These are phyloP conservation scores for Actinia tenebrosa DNA, from an alignment of 64 coral and sea anemone genomes.

Conservation along the genomic window DNA sequence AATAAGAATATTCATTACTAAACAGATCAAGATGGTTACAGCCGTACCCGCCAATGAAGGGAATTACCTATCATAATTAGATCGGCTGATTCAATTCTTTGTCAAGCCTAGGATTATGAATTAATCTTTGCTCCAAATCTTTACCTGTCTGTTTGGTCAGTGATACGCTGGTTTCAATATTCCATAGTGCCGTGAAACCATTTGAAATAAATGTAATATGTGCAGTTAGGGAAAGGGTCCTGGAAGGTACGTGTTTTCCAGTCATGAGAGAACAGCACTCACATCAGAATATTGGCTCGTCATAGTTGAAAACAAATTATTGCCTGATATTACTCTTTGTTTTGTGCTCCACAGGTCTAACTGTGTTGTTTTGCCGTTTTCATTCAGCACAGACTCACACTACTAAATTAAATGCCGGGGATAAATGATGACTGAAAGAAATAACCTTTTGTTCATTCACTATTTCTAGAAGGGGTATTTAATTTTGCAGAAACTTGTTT, in stretches of 20 bases:
- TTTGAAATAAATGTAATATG: neutral
- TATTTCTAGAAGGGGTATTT: neutral
- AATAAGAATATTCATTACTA: constrained; percentile 11
- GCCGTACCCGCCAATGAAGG: neutral
- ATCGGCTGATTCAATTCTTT: constrained; percentile 1
- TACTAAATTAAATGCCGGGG: neutral
- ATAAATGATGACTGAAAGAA: neutral
- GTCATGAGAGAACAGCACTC: neutral
- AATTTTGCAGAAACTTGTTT: neutral
- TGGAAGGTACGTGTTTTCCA: neutral
- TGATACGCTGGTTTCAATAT: neutral
- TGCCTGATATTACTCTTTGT: neutral
- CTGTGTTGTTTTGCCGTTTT: constrained; percentile 11
- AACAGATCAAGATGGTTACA: constrained; percentile 9
- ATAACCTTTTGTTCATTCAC: neutral
- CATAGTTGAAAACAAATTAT: neutral
- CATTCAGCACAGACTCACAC: neutral
- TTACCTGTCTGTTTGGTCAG: neutral
- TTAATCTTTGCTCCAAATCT: neutral
- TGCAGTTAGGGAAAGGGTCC: neutral
- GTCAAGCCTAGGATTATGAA: neutral
- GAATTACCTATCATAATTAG: constrained; percentile 16
- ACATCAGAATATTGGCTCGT: constrained; percentile 2
- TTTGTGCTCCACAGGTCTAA: neutral
- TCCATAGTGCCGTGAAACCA: neutral